Percentiles rank a stretch among this genome's conserved stretches.
Evolutionary conservation across 1,140 invertebrate species (phyloP).

Genomic region (Hermetia illucens): DNA sequence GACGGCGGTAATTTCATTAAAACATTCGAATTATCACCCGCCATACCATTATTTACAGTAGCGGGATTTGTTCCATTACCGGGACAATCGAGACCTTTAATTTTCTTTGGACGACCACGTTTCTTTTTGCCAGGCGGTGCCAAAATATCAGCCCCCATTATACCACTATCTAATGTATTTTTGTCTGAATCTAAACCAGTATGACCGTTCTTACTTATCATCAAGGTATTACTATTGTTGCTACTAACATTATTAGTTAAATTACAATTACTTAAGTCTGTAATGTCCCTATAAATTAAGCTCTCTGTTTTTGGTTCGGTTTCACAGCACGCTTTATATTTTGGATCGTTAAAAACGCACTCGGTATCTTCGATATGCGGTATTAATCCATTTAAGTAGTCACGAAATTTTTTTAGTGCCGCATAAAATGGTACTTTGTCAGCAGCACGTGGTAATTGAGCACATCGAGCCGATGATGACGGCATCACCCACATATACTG

Average conservation of each 20-base stretch:
- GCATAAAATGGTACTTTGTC: constrained; percentile 96
- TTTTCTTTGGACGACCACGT: constrained; percentile 74
- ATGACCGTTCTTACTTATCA: neutral
- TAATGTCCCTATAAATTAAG: constrained; percentile 16
- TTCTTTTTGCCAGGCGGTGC: constrained; percentile 66
- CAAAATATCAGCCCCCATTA: constrained; percentile 22
- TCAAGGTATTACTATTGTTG: neutral
- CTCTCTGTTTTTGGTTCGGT: constrained; percentile 21
- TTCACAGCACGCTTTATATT: constrained; percentile 45
- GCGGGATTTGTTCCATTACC: constrained; percentile 21
- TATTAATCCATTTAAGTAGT: constrained; percentile 85
- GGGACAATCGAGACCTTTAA: constrained; percentile 54
- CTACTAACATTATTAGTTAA: constrained; percentile 14
- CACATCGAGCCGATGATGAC: constrained; percentile 89
- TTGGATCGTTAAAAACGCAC: constrained; percentile 75
- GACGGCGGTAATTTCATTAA: too few relatives aligned
- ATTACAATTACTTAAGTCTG: constrained; percentile 28
- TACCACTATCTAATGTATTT: neutral
- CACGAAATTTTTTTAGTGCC: constrained; percentile 85
- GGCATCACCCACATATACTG: constrained; percentile 98
- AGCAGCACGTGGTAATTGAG: constrained; percentile 83
- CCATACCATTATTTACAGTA: neutral
- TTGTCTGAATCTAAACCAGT: neutral
- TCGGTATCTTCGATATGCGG: constrained; percentile 78
- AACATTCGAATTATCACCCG: constrained; percentile 1